Conservation (phyloP, 2,797 vertebrate genomes). For the Rhabdophis nuchalis region DNA sequence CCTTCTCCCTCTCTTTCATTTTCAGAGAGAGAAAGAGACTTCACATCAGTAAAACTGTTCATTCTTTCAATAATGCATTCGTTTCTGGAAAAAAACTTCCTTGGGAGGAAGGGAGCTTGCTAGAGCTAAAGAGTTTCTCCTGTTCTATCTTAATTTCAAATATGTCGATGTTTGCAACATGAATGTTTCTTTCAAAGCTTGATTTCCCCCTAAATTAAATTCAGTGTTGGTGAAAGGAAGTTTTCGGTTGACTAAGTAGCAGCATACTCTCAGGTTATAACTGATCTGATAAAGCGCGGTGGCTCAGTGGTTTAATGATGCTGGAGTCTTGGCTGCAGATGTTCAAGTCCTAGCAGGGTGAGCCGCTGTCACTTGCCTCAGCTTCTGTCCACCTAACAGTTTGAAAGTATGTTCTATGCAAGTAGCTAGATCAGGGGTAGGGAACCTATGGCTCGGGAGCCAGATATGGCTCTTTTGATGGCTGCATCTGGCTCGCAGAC, state of each 20-base stretch:
- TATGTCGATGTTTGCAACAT: constrained; percentile 32
- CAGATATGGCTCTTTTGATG: too few species aligned
- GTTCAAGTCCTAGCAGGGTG: neutral
- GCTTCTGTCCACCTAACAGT: neutral
- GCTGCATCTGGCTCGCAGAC: too few species aligned
- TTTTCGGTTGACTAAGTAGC: constrained; percentile 46
- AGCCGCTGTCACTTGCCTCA: neutral
- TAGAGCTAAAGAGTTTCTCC: constrained; percentile 20
- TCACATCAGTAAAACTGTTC: neutral
- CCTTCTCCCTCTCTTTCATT: neutral
- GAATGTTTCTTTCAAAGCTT: constrained; percentile 40
- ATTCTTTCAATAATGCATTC: constrained; percentile 17
- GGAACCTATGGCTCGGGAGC: too few species aligned
- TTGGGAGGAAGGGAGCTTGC: constrained; percentile 18
- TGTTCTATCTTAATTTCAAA: constrained; percentile 38
- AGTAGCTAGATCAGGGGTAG: neutral
- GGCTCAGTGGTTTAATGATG: neutral
- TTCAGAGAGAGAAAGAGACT: neutral
- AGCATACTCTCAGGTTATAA: constrained; percentile 47
- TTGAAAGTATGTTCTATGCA: neutral
- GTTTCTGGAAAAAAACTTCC: neutral
- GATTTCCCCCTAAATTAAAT: constrained; percentile 52
- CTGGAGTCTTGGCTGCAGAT: neutral
- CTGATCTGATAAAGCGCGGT: constrained; percentile 46
- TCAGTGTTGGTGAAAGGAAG: constrained; percentile 54